phyloP scores from a whole-genome alignment of 2,888 invertebrate genomes.

The Galeopsomyia nigrocyanea region DNA sequence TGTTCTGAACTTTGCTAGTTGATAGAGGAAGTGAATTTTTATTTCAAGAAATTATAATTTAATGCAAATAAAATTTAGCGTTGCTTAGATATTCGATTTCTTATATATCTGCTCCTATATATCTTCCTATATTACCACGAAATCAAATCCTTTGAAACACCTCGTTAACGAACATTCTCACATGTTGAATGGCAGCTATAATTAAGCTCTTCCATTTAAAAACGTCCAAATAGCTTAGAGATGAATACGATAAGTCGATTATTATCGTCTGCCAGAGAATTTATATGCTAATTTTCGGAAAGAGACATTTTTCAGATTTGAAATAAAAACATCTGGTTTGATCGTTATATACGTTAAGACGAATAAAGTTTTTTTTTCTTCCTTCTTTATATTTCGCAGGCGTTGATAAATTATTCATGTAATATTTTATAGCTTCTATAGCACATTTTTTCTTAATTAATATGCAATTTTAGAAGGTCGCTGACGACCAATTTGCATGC shows the following conservation, averaged over 20 bases:
- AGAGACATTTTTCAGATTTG: background rate
- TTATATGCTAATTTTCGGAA: conserved; percentile 23
- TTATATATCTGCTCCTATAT: too few species aligned
- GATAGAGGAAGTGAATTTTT: background rate
- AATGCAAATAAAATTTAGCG: too few species aligned
- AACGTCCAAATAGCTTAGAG: conserved; percentile 2
- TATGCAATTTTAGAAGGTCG: conserved; percentile 33
- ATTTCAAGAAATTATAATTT: background rate
- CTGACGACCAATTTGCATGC: conserved; percentile 41
- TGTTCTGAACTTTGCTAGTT: conserved; percentile 4
- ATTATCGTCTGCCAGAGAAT: conserved; percentile 16
- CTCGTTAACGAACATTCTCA: conserved; percentile 56
- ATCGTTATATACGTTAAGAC: background rate
- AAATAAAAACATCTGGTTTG: background rate
- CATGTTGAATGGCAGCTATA: conserved; percentile 16
- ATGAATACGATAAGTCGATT: conserved; percentile 21
- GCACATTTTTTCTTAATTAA: conserved; percentile 38
- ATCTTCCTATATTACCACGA: conserved; percentile 50
- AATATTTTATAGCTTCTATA: conserved; percentile 25
- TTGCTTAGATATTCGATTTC: too few species aligned
- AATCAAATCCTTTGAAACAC: conserved; percentile 56
- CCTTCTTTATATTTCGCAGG: conserved; percentile 4
- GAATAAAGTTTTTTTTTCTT: background rate
- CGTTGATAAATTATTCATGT: conserved; percentile 39
- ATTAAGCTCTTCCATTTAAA: conserved; percentile 23